A percentile compares a stretch with the other conserved stretches of the same genome.
phyloP scores from a whole-genome alignment of 2,113 vertebrate genomes.

The Toxotes chatareus region DNA sequence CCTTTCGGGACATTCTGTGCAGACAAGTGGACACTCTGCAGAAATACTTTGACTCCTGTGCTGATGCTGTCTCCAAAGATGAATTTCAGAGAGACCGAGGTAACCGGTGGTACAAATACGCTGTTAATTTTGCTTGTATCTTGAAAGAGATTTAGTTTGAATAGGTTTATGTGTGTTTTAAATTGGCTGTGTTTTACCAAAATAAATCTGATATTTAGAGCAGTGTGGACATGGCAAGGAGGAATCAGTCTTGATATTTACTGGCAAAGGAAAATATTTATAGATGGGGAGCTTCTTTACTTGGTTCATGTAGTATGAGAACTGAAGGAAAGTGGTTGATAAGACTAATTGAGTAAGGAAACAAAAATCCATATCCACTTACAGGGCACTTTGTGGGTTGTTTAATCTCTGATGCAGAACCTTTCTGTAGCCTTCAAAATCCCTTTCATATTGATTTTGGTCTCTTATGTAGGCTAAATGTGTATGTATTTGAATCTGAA shows the following conservation, averaged over 20 bases:
- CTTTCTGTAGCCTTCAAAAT: neutral
- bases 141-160: neutral
- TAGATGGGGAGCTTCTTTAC: neutral
- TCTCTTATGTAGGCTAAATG: neutral
- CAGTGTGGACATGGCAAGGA: neutral
- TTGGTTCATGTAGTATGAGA: slow-evolving; percentile 4
- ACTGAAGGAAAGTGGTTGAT: slow-evolving; percentile 1
- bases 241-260: slow-evolving; percentile 7
- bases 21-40: slow-evolving; percentile 87
- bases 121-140: neutral
- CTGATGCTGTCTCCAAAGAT: slow-evolving; percentile 93
- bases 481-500: neutral
- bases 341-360: slow-evolving; percentile 23
- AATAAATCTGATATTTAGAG: neutral
- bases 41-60: slow-evolving; percentile 87
- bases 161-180: neutral
- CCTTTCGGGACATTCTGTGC: slow-evolving; percentile 95
- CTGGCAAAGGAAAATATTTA: neutral
- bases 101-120: slow-evolving; percentile 62
- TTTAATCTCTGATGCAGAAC: slow-evolving; percentile 13
- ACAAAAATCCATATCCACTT: slow-evolving; percentile 50
- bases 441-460: slow-evolving; percentile 6
- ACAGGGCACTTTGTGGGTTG: slow-evolving; percentile 29
- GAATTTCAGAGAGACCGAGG: slow-evolving; percentile 96
- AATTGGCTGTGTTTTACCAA: neutral